Percentiles rank a stretch among this genome's conserved stretches.
These are phyloP conservation scores for Lipophrys pholis DNA, from an alignment of 2,113 vertebrate genomes.

Conservation along the genomic window DNA sequence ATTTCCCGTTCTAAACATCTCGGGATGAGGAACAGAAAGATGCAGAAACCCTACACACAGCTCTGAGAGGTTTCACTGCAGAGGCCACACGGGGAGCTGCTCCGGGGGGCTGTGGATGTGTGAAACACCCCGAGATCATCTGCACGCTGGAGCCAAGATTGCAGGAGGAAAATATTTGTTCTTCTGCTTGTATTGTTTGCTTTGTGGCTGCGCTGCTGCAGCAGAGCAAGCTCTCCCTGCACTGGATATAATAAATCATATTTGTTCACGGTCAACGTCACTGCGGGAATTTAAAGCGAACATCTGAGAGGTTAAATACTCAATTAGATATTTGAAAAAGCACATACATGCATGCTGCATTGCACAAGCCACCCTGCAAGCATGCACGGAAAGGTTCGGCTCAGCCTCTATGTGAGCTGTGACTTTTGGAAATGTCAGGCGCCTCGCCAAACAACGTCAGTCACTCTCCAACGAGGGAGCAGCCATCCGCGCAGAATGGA, in stretches of 20 bases:
- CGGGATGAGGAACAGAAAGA: conserved; percentile 29
- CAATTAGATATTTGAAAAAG: background rate
- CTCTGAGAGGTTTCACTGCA: conserved; percentile 34
- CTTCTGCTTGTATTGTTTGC: conserved; percentile 13
- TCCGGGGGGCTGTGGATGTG: too few species aligned
- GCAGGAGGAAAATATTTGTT: conserved; percentile 24
- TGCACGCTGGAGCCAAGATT: conserved; percentile 1
- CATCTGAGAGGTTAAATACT: background rate
- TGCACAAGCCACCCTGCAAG: background rate
- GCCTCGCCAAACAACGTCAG: conserved; percentile 63
- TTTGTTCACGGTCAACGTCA: conserved; percentile 13
- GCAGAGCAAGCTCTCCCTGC: background rate
- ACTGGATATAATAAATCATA: conserved; percentile 14
- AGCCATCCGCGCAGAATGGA: conserved; percentile 51
- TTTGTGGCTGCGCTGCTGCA: background rate
- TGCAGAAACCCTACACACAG: conserved; percentile 13
- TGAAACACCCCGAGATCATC: conserved; percentile 15
- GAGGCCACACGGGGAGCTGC: conserved; percentile 28
- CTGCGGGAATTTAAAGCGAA: background rate
- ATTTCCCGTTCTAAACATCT: conserved; percentile 39
- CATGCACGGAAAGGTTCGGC: conserved; percentile 13
- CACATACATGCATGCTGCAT: background rate
- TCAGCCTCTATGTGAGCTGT: conserved; percentile 53
- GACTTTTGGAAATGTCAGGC: conserved; percentile 75
- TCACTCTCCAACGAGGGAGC: conserved; percentile 54